These are phyloP conservation scores for Conops quadrifasciatus DNA, from an alignment of 2,888 invertebrate genomes.

Conservation along the genomic window DNA sequence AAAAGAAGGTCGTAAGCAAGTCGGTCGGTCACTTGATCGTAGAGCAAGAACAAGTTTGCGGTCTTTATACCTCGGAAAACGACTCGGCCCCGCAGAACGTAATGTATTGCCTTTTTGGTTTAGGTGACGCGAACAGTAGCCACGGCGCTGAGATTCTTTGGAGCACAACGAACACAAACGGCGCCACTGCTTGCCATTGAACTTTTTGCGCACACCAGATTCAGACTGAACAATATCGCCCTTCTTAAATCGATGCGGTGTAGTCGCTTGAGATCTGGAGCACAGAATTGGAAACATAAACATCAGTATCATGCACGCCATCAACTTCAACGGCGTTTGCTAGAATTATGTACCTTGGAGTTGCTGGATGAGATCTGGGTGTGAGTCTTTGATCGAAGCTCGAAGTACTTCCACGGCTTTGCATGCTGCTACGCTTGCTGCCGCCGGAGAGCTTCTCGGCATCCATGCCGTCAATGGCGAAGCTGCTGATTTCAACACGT, in stretches of 20 bases:
- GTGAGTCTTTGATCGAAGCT: constrained; percentile 86
- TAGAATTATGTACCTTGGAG: constrained; percentile 73
- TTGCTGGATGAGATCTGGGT: constrained; percentile 90
- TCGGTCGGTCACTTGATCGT: background rate
- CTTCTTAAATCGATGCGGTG: constrained; percentile 95
- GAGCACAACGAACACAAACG: constrained; percentile 95
- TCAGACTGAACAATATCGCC: constrained; percentile 80
- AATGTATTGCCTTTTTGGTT: constrained; percentile 79
- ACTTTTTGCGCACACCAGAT: constrained; percentile 94
- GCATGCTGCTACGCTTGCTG: constrained; percentile 90
- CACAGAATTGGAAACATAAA: background rate
- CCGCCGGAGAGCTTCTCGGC: constrained; percentile 79
- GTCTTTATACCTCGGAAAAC: constrained; percentile 60
- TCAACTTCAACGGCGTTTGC: background rate
- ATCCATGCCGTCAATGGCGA: constrained; percentile 75
- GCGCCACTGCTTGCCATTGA: constrained; percentile 99
- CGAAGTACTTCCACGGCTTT: constrained; percentile 90
- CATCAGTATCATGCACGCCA: no score
- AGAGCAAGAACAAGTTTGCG: background rate
- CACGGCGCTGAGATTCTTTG: constrained; percentile 96
- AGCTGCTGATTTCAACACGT: constrained; percentile 80
- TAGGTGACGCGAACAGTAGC: constrained; percentile 95
- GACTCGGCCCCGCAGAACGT: constrained; percentile 63
- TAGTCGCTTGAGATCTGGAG: constrained; percentile 85
- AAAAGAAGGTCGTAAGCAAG: background rate